These are phyloP conservation scores for Habrosyne pyritoides DNA, from an alignment of 2,888 invertebrate genomes.

Conservation along the genomic window DNA sequence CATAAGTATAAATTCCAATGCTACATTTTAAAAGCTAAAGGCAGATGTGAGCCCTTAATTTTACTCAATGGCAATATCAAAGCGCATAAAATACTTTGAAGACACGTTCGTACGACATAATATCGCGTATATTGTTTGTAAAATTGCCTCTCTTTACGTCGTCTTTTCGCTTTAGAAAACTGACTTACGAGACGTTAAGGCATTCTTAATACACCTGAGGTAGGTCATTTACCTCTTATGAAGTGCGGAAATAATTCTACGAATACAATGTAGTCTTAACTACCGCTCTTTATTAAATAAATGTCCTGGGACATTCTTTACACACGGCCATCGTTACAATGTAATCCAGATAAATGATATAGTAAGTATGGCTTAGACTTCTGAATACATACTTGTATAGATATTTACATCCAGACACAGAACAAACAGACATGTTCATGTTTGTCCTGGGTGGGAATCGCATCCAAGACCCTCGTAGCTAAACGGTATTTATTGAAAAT, in stretches of 20 bases:
- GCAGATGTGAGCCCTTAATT: slow-evolving; percentile 25
- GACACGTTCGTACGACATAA: slow-evolving; percentile 38
- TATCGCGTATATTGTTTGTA: slow-evolving; percentile 56
- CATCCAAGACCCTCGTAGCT: no score
- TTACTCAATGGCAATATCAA: slow-evolving; percentile 44
- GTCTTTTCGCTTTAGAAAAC: slow-evolving; percentile 52
- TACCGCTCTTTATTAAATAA: no score
- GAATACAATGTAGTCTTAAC: not conserved
- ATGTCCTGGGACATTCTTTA: no score
- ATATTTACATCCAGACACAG: no score
- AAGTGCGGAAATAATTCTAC: not conserved
- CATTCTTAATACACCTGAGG: slow-evolving; percentile 47
- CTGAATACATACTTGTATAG: no score
- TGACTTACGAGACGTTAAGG: slow-evolving; percentile 51
- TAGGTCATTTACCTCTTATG: slow-evolving; percentile 27
- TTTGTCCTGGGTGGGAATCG: no score
- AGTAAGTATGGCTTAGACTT: no score
- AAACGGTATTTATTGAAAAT: no score
- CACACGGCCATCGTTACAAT: no score
- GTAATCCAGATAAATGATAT: no score
- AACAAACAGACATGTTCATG: no score
- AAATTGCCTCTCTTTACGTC: slow-evolving; percentile 56
- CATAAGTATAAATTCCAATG: slow-evolving; percentile 8
- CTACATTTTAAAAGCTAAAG: not conserved
- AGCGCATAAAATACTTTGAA: slow-evolving; percentile 52